Base-by-base conservation (phyloP, 2,888 invertebrate species). In the Erynnis tages region DNA sequence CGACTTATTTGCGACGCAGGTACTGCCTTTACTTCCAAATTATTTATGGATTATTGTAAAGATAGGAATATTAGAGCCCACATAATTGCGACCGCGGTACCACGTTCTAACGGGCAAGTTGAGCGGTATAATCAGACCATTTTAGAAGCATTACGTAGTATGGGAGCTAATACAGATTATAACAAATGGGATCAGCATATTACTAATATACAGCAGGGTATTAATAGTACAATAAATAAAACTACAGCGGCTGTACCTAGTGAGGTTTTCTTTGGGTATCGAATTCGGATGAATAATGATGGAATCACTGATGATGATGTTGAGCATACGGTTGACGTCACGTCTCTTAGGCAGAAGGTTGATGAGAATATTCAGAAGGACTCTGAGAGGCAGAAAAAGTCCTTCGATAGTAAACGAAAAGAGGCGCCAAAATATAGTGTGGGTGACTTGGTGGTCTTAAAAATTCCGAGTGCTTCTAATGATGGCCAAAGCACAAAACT, bases 401-500 rank as follows among this genome's bases (percentile, higher is more conserved):
- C 14, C 0, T 65, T 62, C 48, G 62, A 63, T 19, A n/a, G 53
- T 0, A 58, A 49, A 47, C 13, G 63, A 27, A 56, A 56, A 41
- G 50, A 54, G 3, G 58, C 63, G 2, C 40, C n/a, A 1, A 30
- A 23, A 2, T 64, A 60, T 35, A 30, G 38, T 1, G 30, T 52
- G 4, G 62, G 55, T 4, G 62, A 65, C 14, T 54, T 63, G 4
- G 61, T 65, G 0, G 53, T 65, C 0, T 23, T 63, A 1, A 66
- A 59, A 57, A 58, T 63, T 3, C 54, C 58, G 2, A 62, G 60
- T 35, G 54, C 55, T 0, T 25, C 54, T 6, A 62, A 63, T 54
- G 62, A 65, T 6, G 63, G 62, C 0, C 54, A 60, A 25, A 66
- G 63, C 32, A 61, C 54, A 0, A 66, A 66, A 10, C 19, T 64